A percentile compares a stretch with the other conserved stretches of the same genome.
These are phyloP conservation scores for Rhagologus leucostigma DNA, from an alignment of 2,113 vertebrate genomes.

Conservation along the genomic window DNA sequence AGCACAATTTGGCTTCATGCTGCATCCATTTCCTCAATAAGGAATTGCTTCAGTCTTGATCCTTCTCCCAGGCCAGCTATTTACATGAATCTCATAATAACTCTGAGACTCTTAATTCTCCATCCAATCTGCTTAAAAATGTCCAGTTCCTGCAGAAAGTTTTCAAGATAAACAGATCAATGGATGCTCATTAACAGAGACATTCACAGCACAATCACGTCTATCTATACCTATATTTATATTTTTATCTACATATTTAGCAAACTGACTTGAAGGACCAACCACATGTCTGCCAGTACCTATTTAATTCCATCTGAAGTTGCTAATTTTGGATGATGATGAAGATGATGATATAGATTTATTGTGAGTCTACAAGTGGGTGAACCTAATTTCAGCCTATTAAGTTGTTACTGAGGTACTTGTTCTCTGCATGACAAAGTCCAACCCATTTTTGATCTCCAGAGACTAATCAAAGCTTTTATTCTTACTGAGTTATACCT, in stretches of 20 bases:
- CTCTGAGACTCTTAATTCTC: background rate
- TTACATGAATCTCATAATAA: background rate
- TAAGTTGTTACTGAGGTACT: background rate
- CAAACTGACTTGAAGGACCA: background rate
- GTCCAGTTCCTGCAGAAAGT: background rate
- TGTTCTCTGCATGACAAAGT: background rate
- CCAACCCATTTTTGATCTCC: background rate
- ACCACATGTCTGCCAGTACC: background rate
- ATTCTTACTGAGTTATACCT: background rate
- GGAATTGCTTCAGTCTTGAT: background rate
- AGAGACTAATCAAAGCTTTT: background rate
- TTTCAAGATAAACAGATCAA: background rate
- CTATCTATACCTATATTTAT: background rate
- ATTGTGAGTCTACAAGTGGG: background rate
- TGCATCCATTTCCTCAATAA: background rate
- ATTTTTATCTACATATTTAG: background rate
- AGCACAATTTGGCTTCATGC: background rate
- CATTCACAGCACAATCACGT: background rate
- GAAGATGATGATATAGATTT: background rate
- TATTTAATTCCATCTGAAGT: background rate
- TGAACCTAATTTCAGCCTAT: background rate
- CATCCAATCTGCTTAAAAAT: background rate
- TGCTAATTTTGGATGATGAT: background rate
- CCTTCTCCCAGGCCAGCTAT: background rate
- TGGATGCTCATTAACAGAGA: background rate